Base-by-base conservation (phyloP, 1,140 invertebrate species). In the Phymastichus coffea region DNA sequence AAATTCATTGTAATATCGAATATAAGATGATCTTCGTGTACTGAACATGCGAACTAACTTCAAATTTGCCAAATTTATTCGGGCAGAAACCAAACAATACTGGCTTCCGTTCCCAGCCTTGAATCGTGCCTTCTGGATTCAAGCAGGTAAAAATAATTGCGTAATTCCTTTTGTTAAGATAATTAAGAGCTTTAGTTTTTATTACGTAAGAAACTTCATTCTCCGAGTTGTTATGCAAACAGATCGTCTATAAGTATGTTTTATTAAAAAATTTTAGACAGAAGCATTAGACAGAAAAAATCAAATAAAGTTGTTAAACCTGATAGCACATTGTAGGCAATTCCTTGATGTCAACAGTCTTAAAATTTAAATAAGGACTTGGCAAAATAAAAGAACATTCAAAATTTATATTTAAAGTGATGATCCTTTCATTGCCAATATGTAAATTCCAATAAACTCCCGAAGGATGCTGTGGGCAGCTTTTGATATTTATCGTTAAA, bases 81-180 rank as follows among this genome's bases (percentile, higher is more conserved):
- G 72, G 72, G 10, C 65, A 60, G 58, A 72, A 77, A 48, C 68
- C 69, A 14, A 77, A 68, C 15, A 75, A 40, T 9, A 77, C 44
- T 6, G 68, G 60, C 23, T 61, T 28, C 1, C 43, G 47, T 8
- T 62, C 57, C 12, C 26, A 25, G 52, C 53, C 28, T 26, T 63
- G 19, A 3, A 68, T 44, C 2, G 54, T 60, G 23, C 66, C 69
- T 37, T 30, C 1, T 25, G 66, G 61, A 56, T 67, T 66, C 20
- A 63, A 35, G 17, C 68, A 74, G 2, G 56, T 44, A 43, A 76
- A 71, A 46, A 75, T 49, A 28, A 69, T 47, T 22, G 57, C 61
- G 8, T 52, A 57, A 60, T 69, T 57, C n/a, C 54, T 20, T 22
- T 57, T 56, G 48, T 74, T 76, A 14, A 70, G 19, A 38, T 61